Percentiles rank a stretch among this genome's conserved stretches.
Conservation (phyloP, 2,797 vertebrate species). For the Pterois miles region DNA sequence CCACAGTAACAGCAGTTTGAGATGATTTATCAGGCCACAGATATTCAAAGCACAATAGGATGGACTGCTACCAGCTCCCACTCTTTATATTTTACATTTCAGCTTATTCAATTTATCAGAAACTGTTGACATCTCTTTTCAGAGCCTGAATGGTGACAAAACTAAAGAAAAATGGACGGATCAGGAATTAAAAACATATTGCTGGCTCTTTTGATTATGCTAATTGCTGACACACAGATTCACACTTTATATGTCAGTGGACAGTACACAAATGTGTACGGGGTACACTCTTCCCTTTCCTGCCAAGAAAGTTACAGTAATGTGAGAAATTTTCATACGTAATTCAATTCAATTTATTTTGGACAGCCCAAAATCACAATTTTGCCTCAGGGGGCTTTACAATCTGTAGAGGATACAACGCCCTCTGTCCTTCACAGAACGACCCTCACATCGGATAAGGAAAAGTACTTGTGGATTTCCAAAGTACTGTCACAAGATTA, state of each 20-base stretch:
- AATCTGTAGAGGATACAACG: too few species aligned
- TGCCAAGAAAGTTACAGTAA: not conserved
- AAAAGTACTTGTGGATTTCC: not conserved
- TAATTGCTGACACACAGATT: too few species aligned
- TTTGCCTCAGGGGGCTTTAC: too few species aligned
- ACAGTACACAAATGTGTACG: not conserved
- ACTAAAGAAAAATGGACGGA: not conserved
- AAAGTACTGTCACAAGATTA: not conserved
- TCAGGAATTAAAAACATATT: not conserved
- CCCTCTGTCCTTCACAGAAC: too few species aligned
- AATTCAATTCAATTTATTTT: too few species aligned
- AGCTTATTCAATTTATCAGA: too few species aligned
- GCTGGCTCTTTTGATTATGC: too few species aligned
- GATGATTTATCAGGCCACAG: slow-evolving; percentile 21
- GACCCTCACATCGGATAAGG: too few species aligned
- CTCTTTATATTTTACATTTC: too few species aligned
- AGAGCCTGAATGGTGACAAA: not conserved
- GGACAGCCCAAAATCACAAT: too few species aligned
- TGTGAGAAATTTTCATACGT: slow-evolving; percentile 5
- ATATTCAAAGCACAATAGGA: not conserved
- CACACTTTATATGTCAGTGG: not conserved
- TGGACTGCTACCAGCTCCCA: slow-evolving; percentile 10
- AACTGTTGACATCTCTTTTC: not conserved
- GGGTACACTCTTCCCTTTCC: not conserved
- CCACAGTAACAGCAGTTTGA: slow-evolving; percentile 20